Evolutionary conservation across 1,140 invertebrate genomes (phyloP).

Genomic region (Sitophilus oryzae): DNA sequence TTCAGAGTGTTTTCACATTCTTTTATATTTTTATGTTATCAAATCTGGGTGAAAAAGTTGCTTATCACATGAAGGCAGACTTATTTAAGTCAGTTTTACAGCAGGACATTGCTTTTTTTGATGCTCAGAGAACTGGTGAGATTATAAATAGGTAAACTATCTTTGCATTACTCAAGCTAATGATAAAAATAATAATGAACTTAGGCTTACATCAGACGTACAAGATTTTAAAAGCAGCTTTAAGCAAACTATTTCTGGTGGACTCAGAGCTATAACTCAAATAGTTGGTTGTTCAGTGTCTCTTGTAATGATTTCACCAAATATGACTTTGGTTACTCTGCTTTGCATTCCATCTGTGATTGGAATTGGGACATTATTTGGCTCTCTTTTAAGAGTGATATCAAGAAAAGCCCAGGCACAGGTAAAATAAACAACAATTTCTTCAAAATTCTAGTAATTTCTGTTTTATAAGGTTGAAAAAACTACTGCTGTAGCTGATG

Average conservation of each 20-base stretch:
- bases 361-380: constrained; percentile 67
- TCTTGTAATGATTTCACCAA: constrained; percentile 77
- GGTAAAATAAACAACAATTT: constrained; percentile 43
- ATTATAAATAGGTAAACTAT: constrained; percentile 78
- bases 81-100: constrained; percentile 78
- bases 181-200: constrained; percentile 5
- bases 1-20: constrained; percentile 81
- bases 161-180: background rate
- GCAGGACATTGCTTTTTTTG: constrained; percentile 90
- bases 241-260: constrained; percentile 85
- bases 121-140: constrained; percentile 84
- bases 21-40: constrained; percentile 82
- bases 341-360: constrained; percentile 79
- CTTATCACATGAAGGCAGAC: constrained; percentile 69
- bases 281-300: constrained; percentile 74
- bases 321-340: constrained; percentile 76
- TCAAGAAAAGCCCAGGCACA: constrained; percentile 74
- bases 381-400: constrained; percentile 62
- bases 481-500: constrained; percentile 82
- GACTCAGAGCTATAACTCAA: constrained; percentile 77
- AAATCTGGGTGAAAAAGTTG: constrained; percentile 80
- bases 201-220: constrained; percentile 81
- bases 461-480: constrained; percentile 63
- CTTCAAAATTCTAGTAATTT: background rate
- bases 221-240: constrained; percentile 97